Base-by-base conservation (phyloP, 2,113 vertebrate species). In the Phycodurus eques region DNA sequence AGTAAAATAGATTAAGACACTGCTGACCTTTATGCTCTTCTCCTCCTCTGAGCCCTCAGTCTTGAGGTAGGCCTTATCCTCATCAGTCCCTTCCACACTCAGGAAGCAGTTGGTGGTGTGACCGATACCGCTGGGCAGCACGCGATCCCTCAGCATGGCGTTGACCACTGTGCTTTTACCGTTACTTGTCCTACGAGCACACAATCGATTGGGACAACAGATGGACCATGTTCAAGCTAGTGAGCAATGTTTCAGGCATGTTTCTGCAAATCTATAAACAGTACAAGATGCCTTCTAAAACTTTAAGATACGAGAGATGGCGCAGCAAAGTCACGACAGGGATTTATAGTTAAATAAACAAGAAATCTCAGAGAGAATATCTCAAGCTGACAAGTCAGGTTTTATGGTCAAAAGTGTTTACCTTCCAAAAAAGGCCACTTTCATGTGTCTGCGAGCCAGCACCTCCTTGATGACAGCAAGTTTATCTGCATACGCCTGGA, bases 371-470 rank as follows among this genome's bases (percentile, higher is more conserved):
- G 20, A 46, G 6, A 27, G 12, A 27, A 22, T 27, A 35, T 8
- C 47, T 35, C 11, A 33, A 35, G 8, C 2, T 17, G 64, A 65
- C 2, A 42, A 19, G 5, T 20, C 14, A 42, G 15, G 13, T n/a
- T 35, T 19, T 39, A 12, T 60, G 17, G 31, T 13, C 19, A 1
- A 2, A 2, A 0, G 44, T 35, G 31, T 71, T 93, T 93, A 99
- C 98, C 98, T 98, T 91, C 98, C 98, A 91, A 99, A 99, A 92
- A 99, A 99, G 0, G 98, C 97, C 83, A 99, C 97, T 86, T 99
- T 99, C 98, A 99, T 99, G 46, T 99, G 95, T 76, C 95, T 93
- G 54, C 98, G 94, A 46, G 96, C 94, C 0, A 99, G 89, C 67
- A 99, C 97, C 65, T 96, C 97, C 68, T 95, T 94, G 39, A 99